phyloP scores from a whole-genome alignment of 2,888 invertebrate species.

The Halictus ligatus region DNA sequence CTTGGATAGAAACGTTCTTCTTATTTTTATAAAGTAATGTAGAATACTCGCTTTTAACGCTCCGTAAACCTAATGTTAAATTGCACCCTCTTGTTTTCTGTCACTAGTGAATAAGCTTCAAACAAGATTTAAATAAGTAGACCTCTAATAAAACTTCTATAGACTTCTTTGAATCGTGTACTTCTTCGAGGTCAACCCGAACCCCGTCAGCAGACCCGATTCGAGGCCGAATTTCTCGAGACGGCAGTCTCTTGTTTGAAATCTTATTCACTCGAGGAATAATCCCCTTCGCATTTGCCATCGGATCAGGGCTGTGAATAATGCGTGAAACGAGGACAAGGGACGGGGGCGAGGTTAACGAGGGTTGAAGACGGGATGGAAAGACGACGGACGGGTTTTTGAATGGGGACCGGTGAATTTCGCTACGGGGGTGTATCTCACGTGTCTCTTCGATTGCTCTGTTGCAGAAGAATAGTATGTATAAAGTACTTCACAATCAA shows the following conservation, averaged over 20 bases:
- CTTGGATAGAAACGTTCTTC: too few species aligned
- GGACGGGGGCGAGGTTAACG: not conserved
- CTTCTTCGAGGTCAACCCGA: too few species aligned
- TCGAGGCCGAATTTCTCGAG: too few species aligned
- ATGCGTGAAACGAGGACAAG: not conserved
- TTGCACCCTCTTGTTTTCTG: too few species aligned
- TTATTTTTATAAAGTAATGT: too few species aligned
- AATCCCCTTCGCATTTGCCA: not conserved
- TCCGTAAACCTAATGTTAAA: too few species aligned
- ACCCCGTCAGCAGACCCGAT: too few species aligned
- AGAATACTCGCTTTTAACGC: too few species aligned
- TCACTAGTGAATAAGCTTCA: too few species aligned
- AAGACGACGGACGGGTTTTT: not conserved
- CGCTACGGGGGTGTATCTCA: not conserved
- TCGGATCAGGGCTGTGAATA: not conserved
- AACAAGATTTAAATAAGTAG: too few species aligned
- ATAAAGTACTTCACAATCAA: slow-evolving; percentile 79
- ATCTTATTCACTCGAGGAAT: not conserved
- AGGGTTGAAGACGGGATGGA: not conserved
- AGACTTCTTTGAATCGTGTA: too few species aligned
- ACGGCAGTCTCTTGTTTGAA: not conserved
- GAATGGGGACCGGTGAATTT: not conserved
- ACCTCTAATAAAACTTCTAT: too few species aligned
- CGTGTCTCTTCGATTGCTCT: slow-evolving; percentile 7
- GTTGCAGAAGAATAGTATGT: slow-evolving; percentile 83